These are phyloP conservation scores for Epinotia bilunana DNA, from an alignment of 2,888 invertebrate species.

Conservation along the genomic window DNA sequence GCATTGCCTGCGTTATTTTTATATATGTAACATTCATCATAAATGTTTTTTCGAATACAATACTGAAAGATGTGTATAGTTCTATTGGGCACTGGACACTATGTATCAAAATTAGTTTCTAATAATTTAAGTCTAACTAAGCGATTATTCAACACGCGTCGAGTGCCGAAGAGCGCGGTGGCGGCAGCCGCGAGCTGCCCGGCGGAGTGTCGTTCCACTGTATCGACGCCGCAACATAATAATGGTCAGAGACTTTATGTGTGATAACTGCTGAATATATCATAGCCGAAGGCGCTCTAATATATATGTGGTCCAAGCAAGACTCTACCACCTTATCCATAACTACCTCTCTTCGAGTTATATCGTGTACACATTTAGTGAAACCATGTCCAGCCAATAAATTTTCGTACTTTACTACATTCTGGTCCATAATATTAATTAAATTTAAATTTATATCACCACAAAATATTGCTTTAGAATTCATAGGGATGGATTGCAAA, in stretches of 20 bases:
- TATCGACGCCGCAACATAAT: too few relatives aligned
- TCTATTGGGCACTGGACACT: conserved; percentile 11
- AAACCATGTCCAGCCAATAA: conserved; percentile 1
- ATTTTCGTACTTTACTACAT: background rate
- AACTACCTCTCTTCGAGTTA: background rate
- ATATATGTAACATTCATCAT: conserved; percentile 1
- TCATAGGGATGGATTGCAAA: background rate
- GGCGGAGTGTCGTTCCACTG: too few relatives aligned
- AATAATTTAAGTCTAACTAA: too few relatives aligned
- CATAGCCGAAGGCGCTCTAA: too few relatives aligned
- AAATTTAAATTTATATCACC: conserved; percentile 3
- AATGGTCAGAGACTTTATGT: too few relatives aligned
- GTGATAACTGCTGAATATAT: too few relatives aligned
- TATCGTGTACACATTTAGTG: background rate
- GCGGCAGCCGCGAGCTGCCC: too few relatives aligned
- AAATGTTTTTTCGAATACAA: background rate
- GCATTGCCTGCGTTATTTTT: too few relatives aligned
- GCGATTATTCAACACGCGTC: too few relatives aligned
- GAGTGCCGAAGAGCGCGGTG: too few relatives aligned
- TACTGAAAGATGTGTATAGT: conserved; percentile 2
- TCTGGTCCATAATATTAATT: background rate
- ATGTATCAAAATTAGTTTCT: background rate
- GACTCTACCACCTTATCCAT: too few relatives aligned
- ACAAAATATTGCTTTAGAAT: conserved; percentile 1
- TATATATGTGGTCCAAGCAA: too few relatives aligned